phyloP scores from a whole-genome alignment of 2,113 vertebrate genomes.

The Chrysochloris asiatica region DNA sequence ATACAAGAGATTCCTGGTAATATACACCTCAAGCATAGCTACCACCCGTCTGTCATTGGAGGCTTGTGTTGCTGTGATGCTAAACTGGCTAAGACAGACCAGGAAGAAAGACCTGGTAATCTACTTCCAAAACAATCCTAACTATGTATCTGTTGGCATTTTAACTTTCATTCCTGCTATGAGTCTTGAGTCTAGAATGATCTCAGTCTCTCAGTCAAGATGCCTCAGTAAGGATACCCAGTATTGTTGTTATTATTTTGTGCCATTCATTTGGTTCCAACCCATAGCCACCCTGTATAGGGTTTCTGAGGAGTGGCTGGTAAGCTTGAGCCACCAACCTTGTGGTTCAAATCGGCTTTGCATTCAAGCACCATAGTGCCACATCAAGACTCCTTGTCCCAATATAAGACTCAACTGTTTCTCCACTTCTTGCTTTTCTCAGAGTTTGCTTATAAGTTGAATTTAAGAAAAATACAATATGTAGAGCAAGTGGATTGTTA shows the following conservation, averaged over 20 bases:
- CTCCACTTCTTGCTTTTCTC: slow-evolving; percentile 19
- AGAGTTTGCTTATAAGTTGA: slow-evolving; percentile 43
- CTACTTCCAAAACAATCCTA: no score
- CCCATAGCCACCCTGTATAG: no score
- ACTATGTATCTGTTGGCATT: not conserved
- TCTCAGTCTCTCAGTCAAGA: not conserved
- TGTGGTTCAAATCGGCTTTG: no score
- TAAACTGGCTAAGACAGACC: not conserved
- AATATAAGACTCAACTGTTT: not conserved
- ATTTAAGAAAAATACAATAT: slow-evolving; percentile 16
- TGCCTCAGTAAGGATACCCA: not conserved
- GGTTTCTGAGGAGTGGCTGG: no score
- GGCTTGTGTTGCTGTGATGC: not conserved
- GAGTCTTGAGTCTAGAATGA: not conserved
- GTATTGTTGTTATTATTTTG: no score
- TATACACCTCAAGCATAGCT: not conserved
- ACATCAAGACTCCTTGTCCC: no score
- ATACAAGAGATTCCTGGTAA: not conserved
- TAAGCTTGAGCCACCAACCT: no score
- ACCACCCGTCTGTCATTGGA: not conserved
- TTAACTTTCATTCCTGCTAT: not conserved
- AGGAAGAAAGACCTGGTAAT: not conserved
- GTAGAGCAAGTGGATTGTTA: no score
- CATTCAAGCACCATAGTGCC: no score
- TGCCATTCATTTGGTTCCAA: no score